phyloP scores from a whole-genome alignment of 2,888 invertebrate species.

The Cactoblastis cactorum region DNA sequence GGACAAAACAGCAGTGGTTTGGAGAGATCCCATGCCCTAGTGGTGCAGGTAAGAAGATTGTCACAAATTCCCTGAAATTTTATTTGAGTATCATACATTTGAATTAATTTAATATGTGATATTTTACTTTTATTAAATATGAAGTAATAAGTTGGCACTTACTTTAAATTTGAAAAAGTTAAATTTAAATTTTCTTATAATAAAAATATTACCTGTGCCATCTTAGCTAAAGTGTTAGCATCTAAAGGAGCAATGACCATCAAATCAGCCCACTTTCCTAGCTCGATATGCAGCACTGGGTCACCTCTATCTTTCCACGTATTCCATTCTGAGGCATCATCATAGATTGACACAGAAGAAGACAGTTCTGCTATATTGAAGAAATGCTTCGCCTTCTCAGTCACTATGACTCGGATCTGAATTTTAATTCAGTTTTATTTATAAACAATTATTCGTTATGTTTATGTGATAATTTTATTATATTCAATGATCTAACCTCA shows the following conservation, averaged over 20 bases:
- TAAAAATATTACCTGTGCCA: slow-evolving; percentile 83
- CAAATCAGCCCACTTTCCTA: slow-evolving; percentile 97
- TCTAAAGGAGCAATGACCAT: slow-evolving; percentile 96
- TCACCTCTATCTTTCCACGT: slow-evolving; percentile 93
- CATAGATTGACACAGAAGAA: slow-evolving; percentile 74
- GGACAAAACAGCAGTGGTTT: slow-evolving; percentile 96
- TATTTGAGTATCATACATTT: too few relatives aligned
- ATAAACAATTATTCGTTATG: too few relatives aligned
- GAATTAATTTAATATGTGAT: too few relatives aligned
- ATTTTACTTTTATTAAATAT: too few relatives aligned
- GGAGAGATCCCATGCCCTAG: slow-evolving; percentile 92
- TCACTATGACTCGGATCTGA: slow-evolving; percentile 89
- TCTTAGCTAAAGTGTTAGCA: slow-evolving; percentile 97
- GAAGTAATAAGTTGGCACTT: too few relatives aligned
- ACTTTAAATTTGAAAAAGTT: too few relatives aligned
- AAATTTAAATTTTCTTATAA: too few relatives aligned
- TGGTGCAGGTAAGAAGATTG: slow-evolving; percentile 94
- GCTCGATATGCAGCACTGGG: slow-evolving; percentile 95
- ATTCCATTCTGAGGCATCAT: slow-evolving; percentile 93
- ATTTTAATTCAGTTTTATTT: too few relatives aligned
- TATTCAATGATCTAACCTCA: slow-evolving; percentile 65
- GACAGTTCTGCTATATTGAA: slow-evolving; percentile 81
- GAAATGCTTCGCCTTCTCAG: slow-evolving; percentile 92
- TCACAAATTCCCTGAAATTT: slow-evolving; percentile 92
- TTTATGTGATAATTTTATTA: too few relatives aligned